phyloP scores from a whole-genome alignment of 2,797 vertebrate genomes.

The Kryptopterus vitreolus region DNA sequence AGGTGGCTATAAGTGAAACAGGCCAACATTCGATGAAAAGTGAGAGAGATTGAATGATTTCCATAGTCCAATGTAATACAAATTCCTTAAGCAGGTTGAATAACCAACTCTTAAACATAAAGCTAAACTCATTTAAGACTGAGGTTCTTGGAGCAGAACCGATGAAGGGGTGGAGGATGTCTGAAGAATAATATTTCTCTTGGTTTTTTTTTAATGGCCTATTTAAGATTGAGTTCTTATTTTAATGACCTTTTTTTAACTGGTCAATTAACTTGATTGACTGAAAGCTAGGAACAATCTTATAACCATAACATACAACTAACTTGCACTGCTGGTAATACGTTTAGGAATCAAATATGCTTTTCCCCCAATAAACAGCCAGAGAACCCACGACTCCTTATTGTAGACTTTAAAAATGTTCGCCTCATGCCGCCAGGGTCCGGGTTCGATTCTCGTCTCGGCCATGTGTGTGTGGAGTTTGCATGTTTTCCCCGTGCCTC shows the following conservation, averaged over 20 bases:
- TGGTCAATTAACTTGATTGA: background rate
- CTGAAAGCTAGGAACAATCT: background rate
- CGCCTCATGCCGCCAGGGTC: too few relatives aligned
- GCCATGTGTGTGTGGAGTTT: too few relatives aligned
- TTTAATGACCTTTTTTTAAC: background rate
- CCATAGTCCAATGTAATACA: background rate
- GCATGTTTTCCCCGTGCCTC: too few relatives aligned
- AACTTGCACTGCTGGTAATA: background rate
- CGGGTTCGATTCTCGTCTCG: too few relatives aligned
- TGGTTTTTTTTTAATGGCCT: background rate
- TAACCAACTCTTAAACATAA: background rate
- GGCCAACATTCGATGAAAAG: background rate
- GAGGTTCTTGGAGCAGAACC: background rate
- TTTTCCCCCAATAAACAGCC: background rate
- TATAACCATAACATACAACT: background rate
- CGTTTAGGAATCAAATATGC: background rate
- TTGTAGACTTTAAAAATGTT: too few relatives aligned
- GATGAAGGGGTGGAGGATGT: background rate
- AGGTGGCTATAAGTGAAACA: background rate
- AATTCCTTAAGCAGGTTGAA: background rate
- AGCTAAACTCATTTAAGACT: background rate
- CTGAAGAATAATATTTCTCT: background rate
- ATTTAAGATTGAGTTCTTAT: background rate
- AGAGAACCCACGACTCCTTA: too few relatives aligned
- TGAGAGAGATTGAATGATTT: background rate